Evolutionary conservation across 1,140 invertebrate genomes (phyloP).

Genomic region (Periplaneta americana): DNA sequence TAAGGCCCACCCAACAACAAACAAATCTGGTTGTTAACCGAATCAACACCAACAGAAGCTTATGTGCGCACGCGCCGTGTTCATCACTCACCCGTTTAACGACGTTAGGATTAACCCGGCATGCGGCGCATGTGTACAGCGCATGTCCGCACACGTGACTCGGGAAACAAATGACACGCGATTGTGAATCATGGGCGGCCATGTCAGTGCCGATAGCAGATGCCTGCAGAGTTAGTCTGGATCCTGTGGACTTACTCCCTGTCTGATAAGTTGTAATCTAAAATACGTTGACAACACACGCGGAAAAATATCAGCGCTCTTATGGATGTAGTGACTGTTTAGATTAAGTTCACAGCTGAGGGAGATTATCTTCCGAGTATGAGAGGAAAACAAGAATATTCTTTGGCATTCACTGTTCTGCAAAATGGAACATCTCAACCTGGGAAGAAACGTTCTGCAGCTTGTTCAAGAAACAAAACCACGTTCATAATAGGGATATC

Average conservation of each 20-base stretch:
- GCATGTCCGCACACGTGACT: neutral
- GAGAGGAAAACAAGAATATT: too few species aligned
- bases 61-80: neutral
- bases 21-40: neutral
- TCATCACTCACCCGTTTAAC: neutral
- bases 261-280: neutral
- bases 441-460: too few species aligned
- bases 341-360: too few species aligned
- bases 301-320: too few species aligned
- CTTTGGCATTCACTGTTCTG: too few species aligned
- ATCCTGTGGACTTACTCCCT: neutral
- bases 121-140: neutral
- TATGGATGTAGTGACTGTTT: too few species aligned
- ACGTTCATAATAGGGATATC: too few species aligned
- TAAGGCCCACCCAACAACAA: neutral
- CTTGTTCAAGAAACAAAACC: too few species aligned
- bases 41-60: neutral
- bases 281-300: too few species aligned
- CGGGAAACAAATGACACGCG: neutral
- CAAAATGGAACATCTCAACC: too few species aligned
- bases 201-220: neutral
- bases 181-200: neutral
- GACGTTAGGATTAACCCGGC: neutral
- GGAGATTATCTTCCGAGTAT: too few species aligned
- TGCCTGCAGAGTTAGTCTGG: neutral